Conservation (phyloP, 2,888 invertebrate genomes). For the Aelia acuminata region DNA sequence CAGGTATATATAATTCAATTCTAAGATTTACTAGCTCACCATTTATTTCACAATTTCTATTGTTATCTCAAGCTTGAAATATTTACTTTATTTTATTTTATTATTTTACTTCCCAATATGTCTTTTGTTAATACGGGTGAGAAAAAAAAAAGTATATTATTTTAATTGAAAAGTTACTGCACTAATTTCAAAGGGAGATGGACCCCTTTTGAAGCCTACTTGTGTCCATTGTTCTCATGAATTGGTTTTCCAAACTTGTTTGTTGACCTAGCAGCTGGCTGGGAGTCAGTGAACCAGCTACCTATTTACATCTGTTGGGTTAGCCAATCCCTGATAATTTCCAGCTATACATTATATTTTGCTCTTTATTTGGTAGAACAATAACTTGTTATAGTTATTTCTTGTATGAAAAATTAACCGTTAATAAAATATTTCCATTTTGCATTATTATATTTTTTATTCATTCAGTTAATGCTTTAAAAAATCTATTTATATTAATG, state of each 20-base stretch:
- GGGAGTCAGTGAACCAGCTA: constrained; percentile 59
- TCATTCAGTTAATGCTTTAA: not conserved
- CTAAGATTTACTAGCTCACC: not conserved
- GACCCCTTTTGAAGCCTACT: constrained; percentile 12
- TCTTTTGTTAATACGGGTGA: too few species aligned
- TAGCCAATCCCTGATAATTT: constrained; percentile 38
- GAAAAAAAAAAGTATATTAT: not conserved
- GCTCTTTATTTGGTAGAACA: not conserved
- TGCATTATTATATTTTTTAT: not conserved
- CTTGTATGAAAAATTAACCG: not conserved
- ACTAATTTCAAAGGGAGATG: too few species aligned
- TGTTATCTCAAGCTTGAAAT: not conserved
- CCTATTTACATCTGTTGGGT: constrained; percentile 58
- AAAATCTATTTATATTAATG: not conserved
- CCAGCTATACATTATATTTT: not conserved
- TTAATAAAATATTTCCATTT: too few species aligned
- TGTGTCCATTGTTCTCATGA: constrained; percentile 55
- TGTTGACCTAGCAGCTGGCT: constrained; percentile 60
- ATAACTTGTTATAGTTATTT: not conserved
- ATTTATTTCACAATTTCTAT: not conserved
- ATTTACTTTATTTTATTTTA: not conserved
- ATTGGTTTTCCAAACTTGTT: constrained; percentile 59
- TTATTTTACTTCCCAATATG: not conserved
- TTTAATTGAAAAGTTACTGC: not conserved
- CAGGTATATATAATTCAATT: constrained; percentile 68